Evolutionary conservation across 2,113 vertebrate species (phyloP), one percentile per base, ranked within the genome.

Genomic region (Rhinolophus sinicus): DNA sequence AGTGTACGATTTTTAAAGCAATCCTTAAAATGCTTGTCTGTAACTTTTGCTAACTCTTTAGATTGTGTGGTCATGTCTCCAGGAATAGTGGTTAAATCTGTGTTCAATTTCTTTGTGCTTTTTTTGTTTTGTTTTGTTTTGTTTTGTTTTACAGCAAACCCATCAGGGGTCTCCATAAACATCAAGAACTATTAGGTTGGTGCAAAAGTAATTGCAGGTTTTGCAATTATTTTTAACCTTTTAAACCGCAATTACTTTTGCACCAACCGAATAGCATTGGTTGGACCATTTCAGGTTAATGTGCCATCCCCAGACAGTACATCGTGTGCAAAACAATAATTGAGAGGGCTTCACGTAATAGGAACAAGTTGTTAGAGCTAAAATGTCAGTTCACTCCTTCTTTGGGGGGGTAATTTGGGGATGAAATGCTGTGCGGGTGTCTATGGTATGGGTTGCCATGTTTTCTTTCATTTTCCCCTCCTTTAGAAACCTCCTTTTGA

Each of bases 401-500:
- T 47, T 15, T 60, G 8, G 30, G n/a, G n/a, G 21, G 47, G 11
- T 77, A 86, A 85, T 83, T 50, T 72, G 24, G 30, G 67, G 56
- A 83, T 72, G 13, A 35, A n/a, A 58, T 47, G 26, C 77, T 60
- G 65, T 30, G 52, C 21, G 50, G 30, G 38, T 16, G 15, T 44
- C 28, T 70, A 5, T 30, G 50, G 11, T 44, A 28, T 30, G 33
- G 4, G 12, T 24, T 58, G 47, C 30, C 30, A 35, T 50, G 8
- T 65, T 81, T 52, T 62, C 67, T 33, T 38, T 24, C 47, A 21
- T 19, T n/a, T 88, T 52, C 24, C 18, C 22, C 78, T n/a, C 44
- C 19, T 69, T 77, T 96, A 44, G 24, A 92, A 92, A 70, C 44
- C 40, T 69, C n/a, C 92, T 69, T 81, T 69, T 40, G 58, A 72